Evolutionary conservation across 2,113 vertebrate genomes (phyloP), one percentile per base, ranked within the genome.

Genomic region (Platycercus adscitus): DNA sequence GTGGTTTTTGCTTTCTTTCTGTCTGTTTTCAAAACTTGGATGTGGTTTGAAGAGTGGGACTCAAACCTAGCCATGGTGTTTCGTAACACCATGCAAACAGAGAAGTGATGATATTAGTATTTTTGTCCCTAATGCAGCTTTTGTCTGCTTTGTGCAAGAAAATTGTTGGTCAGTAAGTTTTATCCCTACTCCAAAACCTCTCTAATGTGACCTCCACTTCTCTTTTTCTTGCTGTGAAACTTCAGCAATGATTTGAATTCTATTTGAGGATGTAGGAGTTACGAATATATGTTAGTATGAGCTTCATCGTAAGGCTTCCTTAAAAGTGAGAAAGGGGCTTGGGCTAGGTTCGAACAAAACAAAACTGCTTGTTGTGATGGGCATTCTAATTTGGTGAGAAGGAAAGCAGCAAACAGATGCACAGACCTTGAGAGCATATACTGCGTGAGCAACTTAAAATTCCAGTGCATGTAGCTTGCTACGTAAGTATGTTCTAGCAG

Each of bases 401-500:
- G 58, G 50, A 39, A 47, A 88, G 70, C 50, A 29, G 26, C 70
- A 24, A 56, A 65, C 4, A 14, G 29, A 69, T 43, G 41, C 46
- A 5, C 37, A 29, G 63, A 25, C 33, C 63, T 56, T 33, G 60
- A 28, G 52, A 47, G 13, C 17, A 10, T 4, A 33, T 13, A 17
- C 35, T 6, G 10, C 24, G 26, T 5, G 31, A 81, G 35, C 4
- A n/a, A 3, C 61, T 60, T 21, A 28, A 35, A 60, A 35, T 37
- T 68, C 39, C 81, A 44, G 65, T 17, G 16, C 0, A 0, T 17
- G 39, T 12, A 8, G 10, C 26, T 53, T 17, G 60, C 53, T 0
- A 3, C 37, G 14, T n/a, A 65, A 61, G 31, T 68, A 53, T 26
- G 20, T 63, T 52, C 47, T 56, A 65, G 66, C 44, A 13, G 33